Percentiles rank a stretch among this genome's conserved stretches.
Evolutionary conservation across 2,113 vertebrate genomes (phyloP).

Genomic region (Tetrax tetrax): DNA sequence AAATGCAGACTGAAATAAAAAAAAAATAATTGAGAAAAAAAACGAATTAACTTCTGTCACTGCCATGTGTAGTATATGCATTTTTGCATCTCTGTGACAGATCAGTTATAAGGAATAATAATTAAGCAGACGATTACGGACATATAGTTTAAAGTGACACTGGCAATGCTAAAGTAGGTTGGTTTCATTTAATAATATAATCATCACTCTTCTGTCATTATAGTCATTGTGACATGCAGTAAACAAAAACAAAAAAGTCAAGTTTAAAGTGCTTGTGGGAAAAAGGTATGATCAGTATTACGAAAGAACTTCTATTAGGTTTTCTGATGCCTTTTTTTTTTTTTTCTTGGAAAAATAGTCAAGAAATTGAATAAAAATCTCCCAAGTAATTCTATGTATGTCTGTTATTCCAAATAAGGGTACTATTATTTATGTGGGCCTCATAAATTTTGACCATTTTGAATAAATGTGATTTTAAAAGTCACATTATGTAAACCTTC

Average conservation of each 20-base stretch:
- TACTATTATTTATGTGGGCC: background rate
- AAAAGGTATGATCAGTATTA: background rate
- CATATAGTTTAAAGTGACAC: background rate
- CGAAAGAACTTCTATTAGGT: background rate
- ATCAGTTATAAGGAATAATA: background rate
- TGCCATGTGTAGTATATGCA: background rate
- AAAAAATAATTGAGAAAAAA: background rate
- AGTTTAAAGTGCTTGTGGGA: background rate
- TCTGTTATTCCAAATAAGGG: background rate
- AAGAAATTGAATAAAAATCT: background rate
- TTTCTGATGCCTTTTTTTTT: background rate
- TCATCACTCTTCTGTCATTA: background rate
- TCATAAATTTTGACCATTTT: background rate
- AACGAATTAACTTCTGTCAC: background rate
- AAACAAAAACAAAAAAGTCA: background rate
- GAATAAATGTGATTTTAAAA: background rate
- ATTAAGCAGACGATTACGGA: background rate
- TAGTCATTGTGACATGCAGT: background rate
- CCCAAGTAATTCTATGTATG: background rate
- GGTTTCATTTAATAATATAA: background rate
- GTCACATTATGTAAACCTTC: background rate
- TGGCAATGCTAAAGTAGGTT: background rate
- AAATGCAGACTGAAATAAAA: background rate
- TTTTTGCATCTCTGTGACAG: background rate
- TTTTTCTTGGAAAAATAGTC: background rate